Percentiles rank a stretch among this genome's conserved stretches.
Conservation (phyloP, 2,797 vertebrate species). For the Platyrinchus mystaceus region DNA sequence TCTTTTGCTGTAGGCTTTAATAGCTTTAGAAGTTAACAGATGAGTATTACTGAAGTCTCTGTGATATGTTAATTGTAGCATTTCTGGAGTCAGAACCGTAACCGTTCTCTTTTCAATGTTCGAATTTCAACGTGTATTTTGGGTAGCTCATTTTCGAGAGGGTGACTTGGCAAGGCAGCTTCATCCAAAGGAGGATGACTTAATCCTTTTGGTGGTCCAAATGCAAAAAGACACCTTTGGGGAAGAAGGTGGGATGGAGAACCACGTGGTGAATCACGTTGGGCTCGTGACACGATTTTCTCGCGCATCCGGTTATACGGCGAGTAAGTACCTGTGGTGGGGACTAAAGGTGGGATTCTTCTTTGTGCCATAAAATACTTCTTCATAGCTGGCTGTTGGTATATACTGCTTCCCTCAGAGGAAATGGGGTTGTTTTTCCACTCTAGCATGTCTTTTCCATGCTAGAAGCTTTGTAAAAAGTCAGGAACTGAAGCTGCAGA, state of each 20-base stretch:
- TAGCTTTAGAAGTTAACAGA: background rate
- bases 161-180: constrained; percentile 71
- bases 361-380: background rate
- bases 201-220: constrained; percentile 78
- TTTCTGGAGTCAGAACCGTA: background rate
- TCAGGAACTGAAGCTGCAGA: background rate
- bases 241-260: background rate
- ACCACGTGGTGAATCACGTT: constrained; percentile 33
- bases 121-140: background rate
- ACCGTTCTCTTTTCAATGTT: background rate
- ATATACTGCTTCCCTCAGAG: background rate
- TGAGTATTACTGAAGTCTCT: background rate
- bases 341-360: background rate
- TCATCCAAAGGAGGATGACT: constrained; percentile 84
- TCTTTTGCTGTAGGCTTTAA: background rate
- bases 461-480: background rate
- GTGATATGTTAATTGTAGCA: background rate
- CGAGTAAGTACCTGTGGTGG: constrained; percentile 59
- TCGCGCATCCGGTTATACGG: constrained; percentile 14
- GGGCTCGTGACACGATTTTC: constrained; percentile 76
- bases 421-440: background rate
- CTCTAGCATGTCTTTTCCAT: background rate
- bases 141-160: constrained; percentile 51
- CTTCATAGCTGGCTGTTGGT: background rate
- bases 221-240: constrained; percentile 48